phyloP scores from a whole-genome alignment of 2,113 vertebrate species.

The Marmota flaviventris region DNA sequence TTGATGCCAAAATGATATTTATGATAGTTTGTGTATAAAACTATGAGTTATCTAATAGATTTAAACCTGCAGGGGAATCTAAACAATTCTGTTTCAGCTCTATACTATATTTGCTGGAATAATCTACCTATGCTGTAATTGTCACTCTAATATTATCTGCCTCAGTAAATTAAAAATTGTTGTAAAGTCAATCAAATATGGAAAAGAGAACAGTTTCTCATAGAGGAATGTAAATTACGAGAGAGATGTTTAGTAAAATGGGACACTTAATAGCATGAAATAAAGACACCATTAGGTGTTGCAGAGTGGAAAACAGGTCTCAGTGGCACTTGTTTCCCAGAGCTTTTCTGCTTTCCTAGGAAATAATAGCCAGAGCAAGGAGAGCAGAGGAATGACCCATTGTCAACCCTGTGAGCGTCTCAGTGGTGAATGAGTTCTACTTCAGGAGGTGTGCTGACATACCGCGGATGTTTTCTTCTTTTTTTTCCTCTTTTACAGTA shows the following conservation, averaged over 20 bases:
- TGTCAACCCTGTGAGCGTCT: constrained; percentile 28
- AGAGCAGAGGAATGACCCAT: constrained; percentile 11
- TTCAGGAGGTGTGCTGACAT: neutral
- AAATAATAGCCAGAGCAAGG: constrained; percentile 16
- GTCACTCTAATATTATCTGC: neutral
- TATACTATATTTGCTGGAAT: neutral
- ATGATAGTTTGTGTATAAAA: neutral
- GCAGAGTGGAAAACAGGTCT: neutral
- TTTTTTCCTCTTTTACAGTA: constrained; percentile 31
- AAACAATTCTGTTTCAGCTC: neutral
- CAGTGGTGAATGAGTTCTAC: neutral
- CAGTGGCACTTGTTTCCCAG: neutral
- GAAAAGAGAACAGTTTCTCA: constrained; percentile 24
- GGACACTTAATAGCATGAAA: neutral
- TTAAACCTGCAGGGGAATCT: neutral
- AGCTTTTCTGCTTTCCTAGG: neutral
- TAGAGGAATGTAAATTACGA: constrained; percentile 35
- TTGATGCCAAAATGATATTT: neutral
- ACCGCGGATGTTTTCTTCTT: neutral
- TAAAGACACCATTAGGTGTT: constrained; percentile 22
- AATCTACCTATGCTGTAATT: neutral
- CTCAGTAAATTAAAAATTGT: neutral
- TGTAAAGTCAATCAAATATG: neutral
- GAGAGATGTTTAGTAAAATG: neutral
- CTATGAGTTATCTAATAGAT: neutral